phyloP scores from a whole-genome alignment of 2,888 invertebrate genomes.

The Hermaeophaga mercurialis region DNA sequence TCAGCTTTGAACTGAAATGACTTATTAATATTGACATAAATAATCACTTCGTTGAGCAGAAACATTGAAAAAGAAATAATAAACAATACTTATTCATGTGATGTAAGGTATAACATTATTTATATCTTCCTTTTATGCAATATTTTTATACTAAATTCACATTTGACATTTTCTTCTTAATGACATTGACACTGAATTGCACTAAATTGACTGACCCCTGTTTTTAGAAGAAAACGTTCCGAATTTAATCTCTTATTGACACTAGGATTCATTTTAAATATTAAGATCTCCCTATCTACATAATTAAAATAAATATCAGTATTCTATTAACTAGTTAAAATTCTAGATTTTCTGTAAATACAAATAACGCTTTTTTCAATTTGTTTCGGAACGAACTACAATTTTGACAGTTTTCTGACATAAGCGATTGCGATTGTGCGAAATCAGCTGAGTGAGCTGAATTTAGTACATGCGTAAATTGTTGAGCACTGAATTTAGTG shows the following conservation, averaged over 20 bases:
- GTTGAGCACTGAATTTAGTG: conserved; percentile 22
- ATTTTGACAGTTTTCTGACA: too few species aligned
- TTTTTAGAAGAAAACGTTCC: too few species aligned
- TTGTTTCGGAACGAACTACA: too few species aligned
- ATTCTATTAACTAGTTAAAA: too few species aligned
- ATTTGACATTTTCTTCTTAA: conserved; percentile 1
- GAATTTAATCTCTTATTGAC: too few species aligned
- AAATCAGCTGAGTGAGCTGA: conserved; percentile 23
- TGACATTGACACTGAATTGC: conserved; percentile 3
- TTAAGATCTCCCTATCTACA: too few species aligned
- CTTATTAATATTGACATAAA: conserved; percentile 4
- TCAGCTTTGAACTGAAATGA: conserved; percentile 20
- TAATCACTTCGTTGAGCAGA: background rate
- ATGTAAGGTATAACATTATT: background rate
- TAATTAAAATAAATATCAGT: too few species aligned
- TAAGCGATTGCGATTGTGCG: conserved; percentile 11
- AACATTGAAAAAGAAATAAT: background rate
- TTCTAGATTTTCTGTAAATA: too few species aligned
- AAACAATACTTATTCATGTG: background rate
- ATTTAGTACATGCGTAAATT: conserved; percentile 25
- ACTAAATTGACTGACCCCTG: background rate
- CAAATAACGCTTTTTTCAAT: too few species aligned
- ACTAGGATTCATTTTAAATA: too few species aligned
- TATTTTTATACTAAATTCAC: background rate
- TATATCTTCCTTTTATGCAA: conserved; percentile 4